Evolutionary conservation across 2,797 vertebrate species (phyloP).

Genomic region (Paramormyrops hopkinsi): DNA sequence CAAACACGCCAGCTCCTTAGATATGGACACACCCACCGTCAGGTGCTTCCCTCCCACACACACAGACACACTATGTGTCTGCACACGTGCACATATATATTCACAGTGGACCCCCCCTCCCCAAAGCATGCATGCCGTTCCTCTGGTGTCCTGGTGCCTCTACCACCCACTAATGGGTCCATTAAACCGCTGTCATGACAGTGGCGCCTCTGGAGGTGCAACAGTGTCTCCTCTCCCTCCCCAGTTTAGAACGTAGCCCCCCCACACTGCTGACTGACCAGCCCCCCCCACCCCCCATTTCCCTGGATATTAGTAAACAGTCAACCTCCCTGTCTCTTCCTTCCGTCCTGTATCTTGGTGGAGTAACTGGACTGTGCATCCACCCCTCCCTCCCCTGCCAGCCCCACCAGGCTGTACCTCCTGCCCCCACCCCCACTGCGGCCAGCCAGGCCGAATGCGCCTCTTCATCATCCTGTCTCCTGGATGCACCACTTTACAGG

Average conservation of each 20-base stretch:
- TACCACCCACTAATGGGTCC: neutral
- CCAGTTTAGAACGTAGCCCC: neutral
- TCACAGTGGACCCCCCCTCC: neutral
- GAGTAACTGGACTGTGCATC: neutral
- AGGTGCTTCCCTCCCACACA: neutral
- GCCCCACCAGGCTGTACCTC: neutral
- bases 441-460: neutral
- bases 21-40: neutral
- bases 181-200: neutral
- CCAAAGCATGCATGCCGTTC: neutral
- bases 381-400: neutral
- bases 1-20: neutral
- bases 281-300: too few relatives aligned
- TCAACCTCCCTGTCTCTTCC: neutral
- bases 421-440: neutral
- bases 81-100: neutral
- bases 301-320: neutral
- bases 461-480: slow-evolving; percentile 1
- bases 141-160: neutral
- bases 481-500: neutral
- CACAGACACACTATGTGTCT: neutral
- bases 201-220: neutral
- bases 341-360: neutral
- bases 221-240: neutral
- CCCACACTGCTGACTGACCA: too few relatives aligned